These are phyloP conservation scores for Branchipolynoe longqiensis DNA, from an alignment of 2,888 invertebrate species.

Conservation along the genomic window DNA sequence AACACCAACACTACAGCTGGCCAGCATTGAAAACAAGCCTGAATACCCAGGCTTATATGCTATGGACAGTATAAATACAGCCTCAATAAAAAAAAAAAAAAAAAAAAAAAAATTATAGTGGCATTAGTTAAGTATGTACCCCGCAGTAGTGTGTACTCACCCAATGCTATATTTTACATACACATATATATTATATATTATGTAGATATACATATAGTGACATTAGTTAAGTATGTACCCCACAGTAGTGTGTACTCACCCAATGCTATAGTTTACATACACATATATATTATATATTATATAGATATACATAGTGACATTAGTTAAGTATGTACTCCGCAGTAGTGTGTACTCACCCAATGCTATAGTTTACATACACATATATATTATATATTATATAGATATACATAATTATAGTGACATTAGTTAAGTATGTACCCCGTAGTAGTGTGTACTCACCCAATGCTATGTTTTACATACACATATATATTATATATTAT, in stretches of 20 bases:
- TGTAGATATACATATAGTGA: neutral
- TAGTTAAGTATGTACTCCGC: no score
- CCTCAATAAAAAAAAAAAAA: no score
- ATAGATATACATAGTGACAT: neutral
- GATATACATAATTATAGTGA: neutral
- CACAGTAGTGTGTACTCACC: slow-evolving; percentile 72
- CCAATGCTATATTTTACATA: neutral
- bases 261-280: neutral
- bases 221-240: no score
- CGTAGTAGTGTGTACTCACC: neutral
- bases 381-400: neutral
- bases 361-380: neutral
- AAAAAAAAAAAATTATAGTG: neutral
- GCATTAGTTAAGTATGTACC: no score
- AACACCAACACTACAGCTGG: no score
- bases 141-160: no score
- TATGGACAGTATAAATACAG: no score
- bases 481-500: neutral
- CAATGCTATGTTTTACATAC: neutral
- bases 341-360: neutral
- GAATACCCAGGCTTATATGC: no score
- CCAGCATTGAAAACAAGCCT: no score
- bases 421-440: no score
- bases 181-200: neutral
- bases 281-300: neutral